These are phyloP conservation scores for Elachura formosa DNA, from an alignment of 2,113 vertebrate species.

Conservation along the genomic window DNA sequence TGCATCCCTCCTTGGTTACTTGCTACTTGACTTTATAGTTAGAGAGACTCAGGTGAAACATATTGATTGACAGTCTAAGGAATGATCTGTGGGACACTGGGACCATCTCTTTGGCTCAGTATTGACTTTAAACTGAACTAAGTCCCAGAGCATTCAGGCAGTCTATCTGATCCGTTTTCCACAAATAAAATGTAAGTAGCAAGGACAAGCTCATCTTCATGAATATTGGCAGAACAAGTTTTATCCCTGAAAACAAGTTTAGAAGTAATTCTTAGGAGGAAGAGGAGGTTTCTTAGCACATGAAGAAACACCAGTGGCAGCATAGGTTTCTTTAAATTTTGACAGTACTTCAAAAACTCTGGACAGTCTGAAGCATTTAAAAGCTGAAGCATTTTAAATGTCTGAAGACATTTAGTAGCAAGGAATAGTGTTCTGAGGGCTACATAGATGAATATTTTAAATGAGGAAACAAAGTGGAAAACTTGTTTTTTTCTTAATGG, in stretches of 20 bases:
- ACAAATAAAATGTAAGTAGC: not conserved
- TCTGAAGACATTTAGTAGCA: not conserved
- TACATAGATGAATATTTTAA: not conserved
- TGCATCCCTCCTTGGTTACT: not conserved
- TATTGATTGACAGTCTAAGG: not conserved
- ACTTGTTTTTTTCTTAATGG: not conserved
- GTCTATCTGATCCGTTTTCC: not conserved
- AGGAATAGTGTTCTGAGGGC: not conserved
- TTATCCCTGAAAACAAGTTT: not conserved
- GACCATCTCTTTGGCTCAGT: not conserved
- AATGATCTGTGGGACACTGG: not conserved
- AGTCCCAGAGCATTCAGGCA: not conserved
- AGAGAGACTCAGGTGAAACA: not conserved
- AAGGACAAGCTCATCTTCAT: not conserved
- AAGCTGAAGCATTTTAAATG: not conserved
- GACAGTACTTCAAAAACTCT: not conserved
- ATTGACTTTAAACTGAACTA: not conserved
- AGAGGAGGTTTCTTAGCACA: not conserved
- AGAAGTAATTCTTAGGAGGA: not conserved
- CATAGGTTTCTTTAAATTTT: not conserved
- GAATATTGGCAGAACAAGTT: slow-evolving; percentile 1
- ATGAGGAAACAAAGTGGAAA: not conserved
- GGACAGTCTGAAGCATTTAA: not conserved
- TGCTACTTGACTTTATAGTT: not conserved
- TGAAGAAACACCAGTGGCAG: not conserved